These are phyloP conservation scores for Parazoanthus swiftii DNA, from an alignment of 92 coral and sea anemone species.

Conservation along the genomic window DNA sequence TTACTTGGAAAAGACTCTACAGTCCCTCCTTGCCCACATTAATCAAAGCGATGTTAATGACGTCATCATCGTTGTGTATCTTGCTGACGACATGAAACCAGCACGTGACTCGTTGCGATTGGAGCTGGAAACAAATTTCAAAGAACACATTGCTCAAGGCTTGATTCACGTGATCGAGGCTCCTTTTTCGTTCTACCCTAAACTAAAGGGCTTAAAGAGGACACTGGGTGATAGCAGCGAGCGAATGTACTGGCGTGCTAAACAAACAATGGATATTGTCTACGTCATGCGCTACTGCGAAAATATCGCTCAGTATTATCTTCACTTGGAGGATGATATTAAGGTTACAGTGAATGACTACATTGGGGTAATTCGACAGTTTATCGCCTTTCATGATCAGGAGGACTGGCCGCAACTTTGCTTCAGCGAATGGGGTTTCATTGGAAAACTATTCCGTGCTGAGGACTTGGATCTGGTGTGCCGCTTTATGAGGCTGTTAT, in stretches of 20 bases:
- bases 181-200: conserved; percentile 75
- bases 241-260: conserved; percentile 90
- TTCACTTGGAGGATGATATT: conserved; percentile 95
- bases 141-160: conserved; percentile 56
- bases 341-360: conserved; percentile 51
- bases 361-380: conserved; percentile 55
- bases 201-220: conserved; percentile 56
- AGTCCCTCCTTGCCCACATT: conserved; percentile 58
- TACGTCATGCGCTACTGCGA: conserved; percentile 80
- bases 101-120: conserved; percentile 51
- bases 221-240: conserved; percentile 64
- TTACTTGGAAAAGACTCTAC: conserved; percentile 62
- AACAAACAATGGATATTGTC: conserved; percentile 80
- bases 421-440: conserved; percentile 69
- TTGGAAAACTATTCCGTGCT: conserved; percentile 77
- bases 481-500: conserved; percentile 65
- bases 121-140: conserved; percentile 48
- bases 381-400: conserved; percentile 51
- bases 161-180: conserved; percentile 82
- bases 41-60: conserved; percentile 33
- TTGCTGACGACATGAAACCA: conserved; percentile 72
- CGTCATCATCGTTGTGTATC: conserved; percentile 72
- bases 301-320: conserved; percentile 69
- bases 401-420: conserved; percentile 56
- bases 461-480: conserved; percentile 62